Base-by-base conservation (phyloP, 2,797 vertebrate genomes). In the Prunella strophiata region DNA sequence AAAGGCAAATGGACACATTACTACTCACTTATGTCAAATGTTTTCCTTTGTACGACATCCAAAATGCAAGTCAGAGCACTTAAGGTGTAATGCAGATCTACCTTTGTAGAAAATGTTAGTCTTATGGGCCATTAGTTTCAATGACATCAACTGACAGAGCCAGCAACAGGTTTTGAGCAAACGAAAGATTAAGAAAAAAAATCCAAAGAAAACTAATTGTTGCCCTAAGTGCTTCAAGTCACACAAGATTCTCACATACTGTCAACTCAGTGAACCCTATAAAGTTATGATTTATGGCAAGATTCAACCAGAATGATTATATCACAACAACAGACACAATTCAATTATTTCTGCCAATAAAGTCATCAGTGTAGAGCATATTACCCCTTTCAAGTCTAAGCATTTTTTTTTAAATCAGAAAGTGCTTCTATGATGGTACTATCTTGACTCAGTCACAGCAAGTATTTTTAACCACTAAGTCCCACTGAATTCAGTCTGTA, bases 331-430 rank as follows among this genome's bases (percentile, higher is more conserved):
- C 65, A 89, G 81, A 84, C 8, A 18, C 88, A 97, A 97, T 91
- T 52, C 88, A 93, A 91, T 91, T 76, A 91, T 59, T 94, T 95
- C 92, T 88, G 84, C 91, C 93, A 96, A 91, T 89, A 91, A 83
- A 89, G 67, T 86, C 85, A 83, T 75, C 70, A 91, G 78, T 36
- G 76, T 83, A 70, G 89, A 92, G 96, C 68, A 77, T 29, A 91
- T 77, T 52, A 84, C 7, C 34, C 43, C 81, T 67, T 89, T 93
- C 79, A 93, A 85, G 29, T 83, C 65, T 30, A 29, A 70, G 16
- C 25, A 71, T 15, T 45, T 47, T 42, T 89, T 68, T 93, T 17
- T n/a, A n/a, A 71, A 89, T 9, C 48, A 77, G 57, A 58, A 86
- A 91, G 50, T 45, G 47, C 43, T 91, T 84, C 48, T 73, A 12